These are phyloP conservation scores for Leucosticte australis DNA, from an alignment of 2,113 vertebrate species.

Conservation along the genomic window DNA sequence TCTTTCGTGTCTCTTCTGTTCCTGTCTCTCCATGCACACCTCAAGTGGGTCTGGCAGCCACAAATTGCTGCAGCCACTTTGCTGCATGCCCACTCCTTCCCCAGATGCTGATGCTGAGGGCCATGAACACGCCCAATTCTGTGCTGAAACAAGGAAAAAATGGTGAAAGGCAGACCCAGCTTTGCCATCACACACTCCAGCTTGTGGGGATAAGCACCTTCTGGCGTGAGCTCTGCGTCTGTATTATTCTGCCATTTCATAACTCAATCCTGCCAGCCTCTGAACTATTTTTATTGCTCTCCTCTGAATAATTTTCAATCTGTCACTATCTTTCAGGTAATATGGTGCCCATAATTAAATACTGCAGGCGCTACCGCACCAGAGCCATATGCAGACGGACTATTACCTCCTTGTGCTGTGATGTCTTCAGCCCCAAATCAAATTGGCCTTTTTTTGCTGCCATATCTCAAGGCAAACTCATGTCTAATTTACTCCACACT, in stretches of 20 bases:
- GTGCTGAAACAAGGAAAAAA: not conserved
- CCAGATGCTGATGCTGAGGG: not conserved
- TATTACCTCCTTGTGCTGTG: constrained; percentile 44
- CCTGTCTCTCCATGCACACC: not conserved
- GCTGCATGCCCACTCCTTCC: not conserved
- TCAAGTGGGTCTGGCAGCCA: not conserved
- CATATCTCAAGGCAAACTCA: constrained; percentile 69
- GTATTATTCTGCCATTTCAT: constrained; percentile 13
- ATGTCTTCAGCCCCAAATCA: constrained; percentile 63
- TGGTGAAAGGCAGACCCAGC: not conserved
- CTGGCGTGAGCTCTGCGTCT: rapidly evolving
- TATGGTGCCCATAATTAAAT: constrained; percentile 65
- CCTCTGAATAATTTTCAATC: constrained; percentile 67
- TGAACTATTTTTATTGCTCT: constrained; percentile 63
- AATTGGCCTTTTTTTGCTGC: constrained; percentile 56
- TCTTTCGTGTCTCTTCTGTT: not conserved
- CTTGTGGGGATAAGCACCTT: not conserved
- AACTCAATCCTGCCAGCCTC: constrained; percentile 53
- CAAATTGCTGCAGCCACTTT: not conserved
- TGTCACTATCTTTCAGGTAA: constrained; percentile 63
- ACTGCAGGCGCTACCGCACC: constrained; percentile 38
- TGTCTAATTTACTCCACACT: constrained; percentile 58
- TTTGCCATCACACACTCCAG: not conserved
- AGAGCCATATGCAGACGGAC: constrained; percentile 49
- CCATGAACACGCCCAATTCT: not conserved